Evolutionary conservation across 2,113 vertebrate genomes (phyloP).

Genomic region (Micromys minutus): DNA sequence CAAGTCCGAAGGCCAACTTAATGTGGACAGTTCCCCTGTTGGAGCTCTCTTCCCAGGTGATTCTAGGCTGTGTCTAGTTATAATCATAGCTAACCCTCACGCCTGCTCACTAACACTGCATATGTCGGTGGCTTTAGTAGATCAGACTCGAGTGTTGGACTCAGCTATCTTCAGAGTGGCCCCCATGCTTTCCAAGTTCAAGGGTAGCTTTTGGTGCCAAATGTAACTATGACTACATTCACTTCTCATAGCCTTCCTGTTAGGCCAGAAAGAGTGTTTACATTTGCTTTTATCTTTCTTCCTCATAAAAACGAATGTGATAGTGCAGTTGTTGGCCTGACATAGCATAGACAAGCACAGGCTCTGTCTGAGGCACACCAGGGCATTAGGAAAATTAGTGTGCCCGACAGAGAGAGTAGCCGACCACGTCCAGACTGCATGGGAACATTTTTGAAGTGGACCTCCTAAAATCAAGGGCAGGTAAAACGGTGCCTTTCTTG

Average conservation of each 20-base stretch:
- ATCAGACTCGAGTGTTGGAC: not conserved
- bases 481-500: not conserved
- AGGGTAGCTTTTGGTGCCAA: not conserved
- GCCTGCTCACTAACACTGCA: no score
- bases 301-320: not conserved
- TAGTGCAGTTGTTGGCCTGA: not conserved
- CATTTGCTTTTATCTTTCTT: slow-evolving; percentile 1
- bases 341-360: not conserved
- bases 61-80: not conserved
- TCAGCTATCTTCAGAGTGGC: not conserved
- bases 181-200: not conserved
- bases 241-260: not conserved
- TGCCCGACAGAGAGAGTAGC: not conserved
- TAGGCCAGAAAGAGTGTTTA: not conserved
- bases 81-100: not conserved
- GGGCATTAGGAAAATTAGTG: not conserved
- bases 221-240: not conserved
- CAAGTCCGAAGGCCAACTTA: not conserved
- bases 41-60: not conserved
- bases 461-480: not conserved
- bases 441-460: not conserved
- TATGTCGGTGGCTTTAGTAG: not conserved
- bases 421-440: not conserved
- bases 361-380: not conserved
- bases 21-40: not conserved